A percentile compares a stretch with the other conserved stretches of the same genome.
These are phyloP conservation scores for Drosophila nannoptera DNA, from an alignment of 1,140 invertebrate species.

Conservation along the genomic window DNA sequence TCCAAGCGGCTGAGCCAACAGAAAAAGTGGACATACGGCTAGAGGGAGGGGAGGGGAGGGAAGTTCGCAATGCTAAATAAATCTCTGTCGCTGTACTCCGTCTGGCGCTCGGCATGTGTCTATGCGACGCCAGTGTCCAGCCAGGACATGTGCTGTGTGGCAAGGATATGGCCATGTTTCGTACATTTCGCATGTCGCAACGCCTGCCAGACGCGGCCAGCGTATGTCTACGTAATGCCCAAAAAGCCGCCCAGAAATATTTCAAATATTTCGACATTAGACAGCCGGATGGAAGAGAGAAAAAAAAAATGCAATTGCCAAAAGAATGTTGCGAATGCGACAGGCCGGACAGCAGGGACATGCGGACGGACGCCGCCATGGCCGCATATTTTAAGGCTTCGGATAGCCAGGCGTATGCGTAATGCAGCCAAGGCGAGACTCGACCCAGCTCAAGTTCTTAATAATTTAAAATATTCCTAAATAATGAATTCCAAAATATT, in stretches of 20 bases:
- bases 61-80: slow-evolving; percentile 57
- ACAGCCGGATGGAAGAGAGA: slow-evolving; percentile 26
- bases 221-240: slow-evolving; percentile 44
- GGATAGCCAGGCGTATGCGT: slow-evolving; percentile 21
- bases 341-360: slow-evolving; percentile 2
- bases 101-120: slow-evolving; percentile 50
- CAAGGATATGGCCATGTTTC: slow-evolving; percentile 39
- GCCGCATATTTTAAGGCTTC: not conserved
- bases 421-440: not conserved
- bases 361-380: not conserved
- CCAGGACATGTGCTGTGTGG: slow-evolving; percentile 48
- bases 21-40: slow-evolving; percentile 53
- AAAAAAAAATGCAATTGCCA: slow-evolving; percentile 32
- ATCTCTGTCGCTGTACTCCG: slow-evolving; percentile 46
- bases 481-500: not conserved
- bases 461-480: not conserved
- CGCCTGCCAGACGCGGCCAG: slow-evolving; percentile 40
- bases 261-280: slow-evolving; percentile 50
- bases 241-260: slow-evolving; percentile 38
- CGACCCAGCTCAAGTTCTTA: not conserved
- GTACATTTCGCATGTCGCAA: slow-evolving; percentile 32
- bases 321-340: slow-evolving; percentile 18
- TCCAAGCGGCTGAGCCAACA: slow-evolving; percentile 50
- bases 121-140: slow-evolving; percentile 65
- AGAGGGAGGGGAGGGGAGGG: slow-evolving; percentile 42